Conservation (phyloP, 1,140 invertebrate genomes). For the Drosophila cardini region DNA sequence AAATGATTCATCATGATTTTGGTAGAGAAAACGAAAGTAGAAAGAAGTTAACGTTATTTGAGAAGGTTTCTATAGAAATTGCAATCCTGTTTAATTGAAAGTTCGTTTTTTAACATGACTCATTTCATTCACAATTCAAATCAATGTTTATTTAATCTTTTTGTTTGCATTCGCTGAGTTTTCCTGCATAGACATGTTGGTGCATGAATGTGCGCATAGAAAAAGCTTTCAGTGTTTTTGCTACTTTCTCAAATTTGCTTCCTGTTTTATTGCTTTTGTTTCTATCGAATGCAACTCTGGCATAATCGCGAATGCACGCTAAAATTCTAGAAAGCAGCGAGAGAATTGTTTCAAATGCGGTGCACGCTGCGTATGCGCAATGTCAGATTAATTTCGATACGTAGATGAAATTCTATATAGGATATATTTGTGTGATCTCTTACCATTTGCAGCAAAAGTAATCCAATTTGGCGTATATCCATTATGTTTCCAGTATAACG, state of each 20-base stretch:
- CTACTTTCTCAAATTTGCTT: conserved; percentile 47
- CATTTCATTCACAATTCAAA: conserved; percentile 16
- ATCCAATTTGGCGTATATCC: conserved; percentile 77
- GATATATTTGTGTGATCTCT: conserved; percentile 23
- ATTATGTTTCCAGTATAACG: conserved; percentile 55
- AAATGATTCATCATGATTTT: conserved; percentile 28
- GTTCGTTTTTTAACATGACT: conserved; percentile 10
- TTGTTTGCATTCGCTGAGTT: conserved; percentile 28
- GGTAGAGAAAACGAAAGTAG: neutral
- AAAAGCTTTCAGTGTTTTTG: conserved; percentile 60
- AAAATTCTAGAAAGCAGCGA: conserved; percentile 23
- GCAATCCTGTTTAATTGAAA: conserved; percentile 6
- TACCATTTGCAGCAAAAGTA: conserved; percentile 71
- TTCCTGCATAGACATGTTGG: conserved; percentile 39
- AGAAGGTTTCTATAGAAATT: neutral
- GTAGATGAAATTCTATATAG: neutral
- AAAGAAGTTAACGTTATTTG: no score
- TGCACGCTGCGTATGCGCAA: conserved; percentile 73
- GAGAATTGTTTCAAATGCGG: neutral
- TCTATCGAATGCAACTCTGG: conserved; percentile 46
- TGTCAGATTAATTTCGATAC: conserved; percentile 12
- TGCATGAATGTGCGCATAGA: conserved; percentile 53
- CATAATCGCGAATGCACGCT: conserved; percentile 10
- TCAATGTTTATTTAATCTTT: conserved; percentile 1
- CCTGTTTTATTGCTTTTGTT: conserved; percentile 54